These are phyloP conservation scores for Neria commutata DNA, from an alignment of 2,888 invertebrate species.

Conservation along the genomic window DNA sequence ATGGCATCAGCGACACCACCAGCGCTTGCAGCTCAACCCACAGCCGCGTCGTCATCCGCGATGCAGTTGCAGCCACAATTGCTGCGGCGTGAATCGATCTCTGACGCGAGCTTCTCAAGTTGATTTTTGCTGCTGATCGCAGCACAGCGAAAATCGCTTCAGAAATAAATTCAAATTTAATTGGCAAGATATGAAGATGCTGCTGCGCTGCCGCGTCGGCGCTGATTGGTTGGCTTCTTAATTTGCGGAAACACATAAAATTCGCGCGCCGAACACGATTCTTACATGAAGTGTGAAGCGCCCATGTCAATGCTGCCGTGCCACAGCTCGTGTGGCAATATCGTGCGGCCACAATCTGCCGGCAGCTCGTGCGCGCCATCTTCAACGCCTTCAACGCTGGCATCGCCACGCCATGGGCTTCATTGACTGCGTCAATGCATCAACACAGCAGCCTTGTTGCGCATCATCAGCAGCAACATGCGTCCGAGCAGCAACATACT, in stretches of 20 bases:
- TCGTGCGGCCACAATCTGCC: constrained; percentile 8
- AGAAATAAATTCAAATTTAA: constrained; percentile 61
- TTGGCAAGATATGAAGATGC: constrained; percentile 55
- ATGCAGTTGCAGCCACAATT: background rate
- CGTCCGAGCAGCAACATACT: constrained; percentile 28
- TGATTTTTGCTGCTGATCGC: constrained; percentile 18
- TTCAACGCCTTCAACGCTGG: constrained; percentile 37
- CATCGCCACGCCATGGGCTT: constrained; percentile 27
- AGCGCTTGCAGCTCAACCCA: constrained; percentile 5
- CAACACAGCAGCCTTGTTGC: constrained; percentile 26
- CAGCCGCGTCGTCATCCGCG: constrained; percentile 1
- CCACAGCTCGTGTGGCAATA: constrained; percentile 1
- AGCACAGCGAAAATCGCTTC: constrained; percentile 39
- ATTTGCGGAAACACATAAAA: constrained; percentile 50
- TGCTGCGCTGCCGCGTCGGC: constrained; percentile 38
- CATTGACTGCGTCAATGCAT: background rate
- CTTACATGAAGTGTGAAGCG: constrained; percentile 47
- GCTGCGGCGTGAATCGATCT: background rate
- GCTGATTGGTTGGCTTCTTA: constrained; percentile 58
- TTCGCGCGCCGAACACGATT: constrained; percentile 50
- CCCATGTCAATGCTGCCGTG: constrained; percentile 19
- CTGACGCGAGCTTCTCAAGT: background rate
- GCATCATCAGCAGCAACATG: constrained; percentile 17
- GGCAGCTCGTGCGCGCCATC: constrained; percentile 30
- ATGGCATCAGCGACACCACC: background rate